A percentile compares a stretch with the other conserved stretches of the same genome.
Evolutionary conservation across 92 coral and sea anemone genomes (phyloP).

Genomic region (Montipora capitata): DNA sequence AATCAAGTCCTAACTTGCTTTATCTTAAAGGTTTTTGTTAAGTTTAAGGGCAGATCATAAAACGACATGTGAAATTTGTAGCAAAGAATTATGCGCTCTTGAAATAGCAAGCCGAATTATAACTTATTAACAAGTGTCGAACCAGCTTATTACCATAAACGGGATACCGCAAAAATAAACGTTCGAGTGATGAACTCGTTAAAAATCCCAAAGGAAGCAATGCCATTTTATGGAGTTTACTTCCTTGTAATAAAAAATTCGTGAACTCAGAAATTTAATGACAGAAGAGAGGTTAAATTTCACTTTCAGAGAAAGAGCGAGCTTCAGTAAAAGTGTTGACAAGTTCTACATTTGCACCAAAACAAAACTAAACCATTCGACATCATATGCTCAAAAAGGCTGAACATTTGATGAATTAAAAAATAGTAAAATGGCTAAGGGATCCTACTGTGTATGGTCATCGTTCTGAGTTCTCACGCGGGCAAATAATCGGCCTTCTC

Average conservation of each 20-base stretch:
- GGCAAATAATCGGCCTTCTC: too few species aligned
- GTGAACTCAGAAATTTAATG: not conserved
- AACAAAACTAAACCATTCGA: constrained; percentile 13
- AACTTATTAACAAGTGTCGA: constrained; percentile 79
- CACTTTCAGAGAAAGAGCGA: not conserved
- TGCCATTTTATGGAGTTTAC: too few species aligned
- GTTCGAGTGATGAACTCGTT: not conserved
- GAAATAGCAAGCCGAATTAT: constrained; percentile 43
- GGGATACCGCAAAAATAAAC: constrained; percentile 37
- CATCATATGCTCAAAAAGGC: too few species aligned
- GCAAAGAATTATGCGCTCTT: constrained; percentile 29
- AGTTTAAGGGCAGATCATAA: constrained; percentile 6
- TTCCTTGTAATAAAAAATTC: too few species aligned
- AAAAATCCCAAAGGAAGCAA: not conserved
- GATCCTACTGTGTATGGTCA: too few species aligned
- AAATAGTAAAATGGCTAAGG: too few species aligned
- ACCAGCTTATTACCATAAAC: constrained; percentile 64
- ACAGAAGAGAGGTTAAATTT: not conserved
- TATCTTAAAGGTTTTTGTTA: constrained; percentile 2
- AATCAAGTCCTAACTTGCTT: not conserved
- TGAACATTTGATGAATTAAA: too few species aligned
- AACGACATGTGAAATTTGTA: constrained; percentile 5
- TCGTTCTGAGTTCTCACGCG: too few species aligned
- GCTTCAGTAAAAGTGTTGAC: constrained; percentile 2
- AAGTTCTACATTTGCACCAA: constrained; percentile 18